Evolutionary conservation across 2,888 invertebrate genomes (phyloP).

Genomic region (Octonoba sinensis): DNA sequence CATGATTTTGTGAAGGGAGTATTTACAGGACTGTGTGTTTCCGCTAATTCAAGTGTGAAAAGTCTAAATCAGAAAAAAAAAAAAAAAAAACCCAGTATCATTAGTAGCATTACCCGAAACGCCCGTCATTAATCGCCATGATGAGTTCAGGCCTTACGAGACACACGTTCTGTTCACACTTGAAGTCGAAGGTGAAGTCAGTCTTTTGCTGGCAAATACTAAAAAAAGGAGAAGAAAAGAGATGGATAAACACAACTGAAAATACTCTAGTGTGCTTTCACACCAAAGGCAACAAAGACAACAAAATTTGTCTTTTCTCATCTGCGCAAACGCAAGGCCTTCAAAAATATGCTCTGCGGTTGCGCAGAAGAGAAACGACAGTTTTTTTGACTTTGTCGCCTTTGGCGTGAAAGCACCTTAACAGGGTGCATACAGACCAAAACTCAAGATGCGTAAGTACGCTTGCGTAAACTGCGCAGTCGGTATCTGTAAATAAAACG

Average conservation of each 20-base stretch:
- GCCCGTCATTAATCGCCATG: slow-evolving; percentile 77
- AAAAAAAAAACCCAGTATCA: neutral
- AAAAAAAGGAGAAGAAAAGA: neutral
- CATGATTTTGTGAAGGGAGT: no score
- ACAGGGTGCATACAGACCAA: no score
- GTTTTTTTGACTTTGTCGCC: no score
- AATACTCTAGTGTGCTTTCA: neutral
- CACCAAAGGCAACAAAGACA: no score
- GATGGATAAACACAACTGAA: neutral
- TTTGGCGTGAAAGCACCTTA: no score
- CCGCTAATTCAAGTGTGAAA: neutral
- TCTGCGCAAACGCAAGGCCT: no score
- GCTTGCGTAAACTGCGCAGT: no score
- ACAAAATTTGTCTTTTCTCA: no score
- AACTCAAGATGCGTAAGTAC: no score
- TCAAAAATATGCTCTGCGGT: no score
- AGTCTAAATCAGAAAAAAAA: neutral
- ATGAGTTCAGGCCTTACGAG: slow-evolving; percentile 81
- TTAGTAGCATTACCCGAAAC: slow-evolving; percentile 70
- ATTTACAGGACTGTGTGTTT: slow-evolving; percentile 6
- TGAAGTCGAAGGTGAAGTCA: slow-evolving; percentile 73
- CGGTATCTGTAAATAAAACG: no score
- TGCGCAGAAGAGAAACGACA: no score
- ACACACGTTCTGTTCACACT: slow-evolving; percentile 82
- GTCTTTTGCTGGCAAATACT: slow-evolving; percentile 69